Evolutionary conservation across 1,140 invertebrate species (phyloP).

Genomic region (Drosophila pseudoobscura): DNA sequence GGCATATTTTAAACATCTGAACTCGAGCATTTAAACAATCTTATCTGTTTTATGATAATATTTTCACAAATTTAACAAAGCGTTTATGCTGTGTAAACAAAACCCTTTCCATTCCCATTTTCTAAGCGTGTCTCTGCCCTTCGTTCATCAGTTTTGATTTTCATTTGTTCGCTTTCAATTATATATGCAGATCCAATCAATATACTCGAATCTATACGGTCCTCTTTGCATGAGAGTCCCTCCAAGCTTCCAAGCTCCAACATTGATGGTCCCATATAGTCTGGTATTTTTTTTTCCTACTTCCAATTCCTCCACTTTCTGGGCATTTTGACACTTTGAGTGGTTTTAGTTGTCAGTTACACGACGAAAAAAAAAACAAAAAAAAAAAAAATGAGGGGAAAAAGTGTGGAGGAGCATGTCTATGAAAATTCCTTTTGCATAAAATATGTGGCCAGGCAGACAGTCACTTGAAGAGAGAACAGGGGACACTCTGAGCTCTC

Average conservation of each 20-base stretch:
- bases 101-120: too few relatives aligned
- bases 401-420: conserved; percentile 31
- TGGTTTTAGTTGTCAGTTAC: conserved; percentile 65
- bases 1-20: background rate
- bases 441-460: conserved; percentile 26
- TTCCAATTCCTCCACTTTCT: conserved; percentile 8
- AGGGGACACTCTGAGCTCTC: background rate
- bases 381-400: conserved; percentile 5
- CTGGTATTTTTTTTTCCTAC: background rate
- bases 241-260: background rate
- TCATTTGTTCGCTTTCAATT: conserved; percentile 51
- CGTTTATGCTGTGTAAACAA: too few relatives aligned
- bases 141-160: conserved; percentile 30
- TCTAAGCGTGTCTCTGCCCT: background rate
- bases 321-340: conserved; percentile 68
- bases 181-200: conserved; percentile 68
- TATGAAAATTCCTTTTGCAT: conserved; percentile 57
- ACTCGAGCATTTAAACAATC: background rate
- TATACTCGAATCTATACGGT: conserved; percentile 21
- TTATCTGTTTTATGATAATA: conserved; percentile 1
- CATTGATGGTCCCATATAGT: conserved; percentile 6
- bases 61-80: background rate
- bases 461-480: too few relatives aligned
- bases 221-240: conserved; percentile 10
- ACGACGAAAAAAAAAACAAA: conserved; percentile 9